These are phyloP conservation scores for Pan troglodytes DNA, from an alignment of 2,113 vertebrate species.

Conservation along the genomic window NHGRI_mPanTro3-v2.1_pri NC_072398.2:169782501-169783000, in stretches of 20 bases:
- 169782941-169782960: constrained; percentile 49
- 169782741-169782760: constrained; percentile 48
- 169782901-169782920: constrained; percentile 83
- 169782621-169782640: background rate
- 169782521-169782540: background rate
- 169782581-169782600: background rate
- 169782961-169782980: constrained; percentile 74
- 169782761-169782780: constrained; percentile 54
- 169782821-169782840: constrained; percentile 53
- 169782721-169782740: constrained; percentile 47
- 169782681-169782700: constrained; percentile 57
- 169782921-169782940: constrained; percentile 80
- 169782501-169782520: background rate
- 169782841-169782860: constrained; percentile 64
- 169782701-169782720: constrained; percentile 58
- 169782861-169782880: constrained; percentile 79
- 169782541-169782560: background rate
- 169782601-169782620: background rate
- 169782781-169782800: constrained; percentile 56
- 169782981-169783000: constrained; percentile 75
- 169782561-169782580: background rate
- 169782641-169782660: background rate
- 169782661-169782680: constrained; percentile 44
- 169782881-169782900: constrained; percentile 78
- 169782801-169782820: constrained; percentile 60